These are phyloP conservation scores for Ciconia stormi DNA, from an alignment of 2,113 vertebrate genomes.

Conservation along the genomic window DNA sequence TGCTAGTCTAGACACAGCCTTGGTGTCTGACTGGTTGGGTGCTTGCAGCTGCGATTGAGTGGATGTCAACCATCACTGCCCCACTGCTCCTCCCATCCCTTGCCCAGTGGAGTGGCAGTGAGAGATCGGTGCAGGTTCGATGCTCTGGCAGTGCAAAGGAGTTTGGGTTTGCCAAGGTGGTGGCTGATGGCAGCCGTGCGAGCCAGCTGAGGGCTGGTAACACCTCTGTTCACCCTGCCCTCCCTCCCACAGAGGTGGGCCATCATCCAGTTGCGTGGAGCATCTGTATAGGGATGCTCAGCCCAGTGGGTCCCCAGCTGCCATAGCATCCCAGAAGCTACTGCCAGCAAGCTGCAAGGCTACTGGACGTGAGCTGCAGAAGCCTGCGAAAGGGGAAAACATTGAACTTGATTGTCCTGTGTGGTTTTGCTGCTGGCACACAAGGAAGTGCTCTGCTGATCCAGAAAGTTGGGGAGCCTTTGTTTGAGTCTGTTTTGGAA, in stretches of 20 bases:
- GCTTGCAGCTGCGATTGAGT: neutral
- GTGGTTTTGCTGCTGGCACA: neutral
- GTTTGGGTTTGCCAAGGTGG: neutral
- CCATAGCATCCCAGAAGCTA: neutral
- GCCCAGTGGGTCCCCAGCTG: neutral
- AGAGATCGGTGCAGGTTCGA: neutral
- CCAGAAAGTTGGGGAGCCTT: neutral
- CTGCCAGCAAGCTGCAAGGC: neutral
- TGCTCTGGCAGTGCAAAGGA: neutral
- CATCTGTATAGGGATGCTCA: neutral
- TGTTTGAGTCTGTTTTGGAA: neutral
- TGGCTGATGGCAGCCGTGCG: neutral
- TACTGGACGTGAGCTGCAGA: neutral
- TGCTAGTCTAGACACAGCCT: neutral
- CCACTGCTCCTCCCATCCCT: neutral
- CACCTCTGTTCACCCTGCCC: neutral
- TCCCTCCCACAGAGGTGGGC: neutral
- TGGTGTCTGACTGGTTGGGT: neutral
- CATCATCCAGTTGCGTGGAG: accelerated
- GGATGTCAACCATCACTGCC: neutral
- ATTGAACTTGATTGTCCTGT: neutral
- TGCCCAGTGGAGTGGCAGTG: neutral
- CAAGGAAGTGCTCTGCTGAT: neutral
- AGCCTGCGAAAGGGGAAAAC: neutral
- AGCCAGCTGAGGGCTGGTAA: neutral